Conservation (phyloP, 2,888 invertebrate species). For the Epirrhoe tristata region DNA sequence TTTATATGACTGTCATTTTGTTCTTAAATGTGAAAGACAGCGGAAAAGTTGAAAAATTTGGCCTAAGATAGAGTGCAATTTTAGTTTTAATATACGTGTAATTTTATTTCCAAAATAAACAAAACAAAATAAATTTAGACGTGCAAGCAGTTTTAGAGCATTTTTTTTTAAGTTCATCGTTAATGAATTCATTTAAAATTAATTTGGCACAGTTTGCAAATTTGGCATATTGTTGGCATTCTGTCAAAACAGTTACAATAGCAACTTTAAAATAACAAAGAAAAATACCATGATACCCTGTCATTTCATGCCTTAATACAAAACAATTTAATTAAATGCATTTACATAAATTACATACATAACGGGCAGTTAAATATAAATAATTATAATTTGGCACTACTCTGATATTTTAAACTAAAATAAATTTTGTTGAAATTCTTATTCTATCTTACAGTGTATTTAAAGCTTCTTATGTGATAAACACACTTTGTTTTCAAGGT, state of each 20-base stretch:
- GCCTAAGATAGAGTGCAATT: slow-evolving; percentile 29
- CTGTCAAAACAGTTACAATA: slow-evolving; percentile 31
- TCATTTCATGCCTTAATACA: slow-evolving; percentile 74
- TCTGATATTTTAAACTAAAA: slow-evolving; percentile 60
- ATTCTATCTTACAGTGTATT: slow-evolving; percentile 75
- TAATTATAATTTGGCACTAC: slow-evolving; percentile 64
- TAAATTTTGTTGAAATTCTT: slow-evolving; percentile 46
- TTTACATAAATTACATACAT: slow-evolving; percentile 31
- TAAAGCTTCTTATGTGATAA: slow-evolving; percentile 80
- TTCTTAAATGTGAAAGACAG: not conserved
- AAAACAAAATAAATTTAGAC: not conserved
- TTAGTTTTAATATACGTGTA: slow-evolving; percentile 35
- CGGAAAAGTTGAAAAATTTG: slow-evolving; percentile 23
- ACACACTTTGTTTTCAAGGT: slow-evolving; percentile 51
- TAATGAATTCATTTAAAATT: not conserved
- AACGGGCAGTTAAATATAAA: slow-evolving; percentile 53
- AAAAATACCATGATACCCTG: slow-evolving; percentile 75
- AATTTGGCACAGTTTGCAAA: slow-evolving; percentile 18
- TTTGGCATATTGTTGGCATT: slow-evolving; percentile 17
- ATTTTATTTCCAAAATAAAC: slow-evolving; percentile 14
- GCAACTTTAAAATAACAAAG: slow-evolving; percentile 40
- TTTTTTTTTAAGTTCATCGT: slow-evolving; percentile 1
- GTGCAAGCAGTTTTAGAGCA: slow-evolving; percentile 18
- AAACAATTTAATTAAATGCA: slow-evolving; percentile 69
- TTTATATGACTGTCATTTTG: not conserved